Base-by-base conservation (phyloP, 2,888 invertebrate species). In the Metalampra italica region DNA sequence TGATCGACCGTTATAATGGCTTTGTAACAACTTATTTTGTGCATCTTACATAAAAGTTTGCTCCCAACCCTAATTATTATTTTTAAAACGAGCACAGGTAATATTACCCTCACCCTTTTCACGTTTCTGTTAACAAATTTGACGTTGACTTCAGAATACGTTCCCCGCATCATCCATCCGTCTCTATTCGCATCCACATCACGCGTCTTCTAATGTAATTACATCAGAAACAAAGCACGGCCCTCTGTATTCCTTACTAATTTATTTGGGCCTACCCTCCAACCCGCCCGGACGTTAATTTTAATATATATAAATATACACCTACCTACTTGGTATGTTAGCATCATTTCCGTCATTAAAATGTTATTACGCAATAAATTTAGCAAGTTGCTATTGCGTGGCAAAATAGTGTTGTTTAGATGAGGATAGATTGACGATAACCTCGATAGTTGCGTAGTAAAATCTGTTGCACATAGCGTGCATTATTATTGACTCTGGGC, bases 301-400 rank as follows among this genome's bases (percentile, higher is more conserved):
- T 76, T 71, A 75, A 76, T 73, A 71, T 64, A n/a, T 36, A 11
- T 32, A 37, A 37, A 37, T 37, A n/a, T 39, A 39, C 2, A 13
- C 13, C 13, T 3, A 39, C 13, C 7, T 14, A 39, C 8, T n/a
- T 39, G 13, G 13, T 39, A 14, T n/a, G 36, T 36, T 36, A 62
- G 56, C 64, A 63, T 68, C 63, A 62, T 69, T 75, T 71, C 68
- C 72, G 68, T 72, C 68, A 74, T 77, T 74, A 75, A 67, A 66
- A 67, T 67, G 70, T 75, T 77, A 76, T 72, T 71, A 68, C 68
- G 62, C 60, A 60, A 71, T 77, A 73, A 74, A 75, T 76, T 71
- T 64, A 56, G 62, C 59, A 64, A 64, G 59, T 57, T 64, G 64
- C 66, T 64, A 67, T 68, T 65, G 49, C 53, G 49, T 42, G 42